A percentile compares a stretch with the other conserved stretches of the same genome.
Evolutionary conservation across 2,113 vertebrate genomes (phyloP).

Genomic region (Daphoenositta chrysoptera): DNA sequence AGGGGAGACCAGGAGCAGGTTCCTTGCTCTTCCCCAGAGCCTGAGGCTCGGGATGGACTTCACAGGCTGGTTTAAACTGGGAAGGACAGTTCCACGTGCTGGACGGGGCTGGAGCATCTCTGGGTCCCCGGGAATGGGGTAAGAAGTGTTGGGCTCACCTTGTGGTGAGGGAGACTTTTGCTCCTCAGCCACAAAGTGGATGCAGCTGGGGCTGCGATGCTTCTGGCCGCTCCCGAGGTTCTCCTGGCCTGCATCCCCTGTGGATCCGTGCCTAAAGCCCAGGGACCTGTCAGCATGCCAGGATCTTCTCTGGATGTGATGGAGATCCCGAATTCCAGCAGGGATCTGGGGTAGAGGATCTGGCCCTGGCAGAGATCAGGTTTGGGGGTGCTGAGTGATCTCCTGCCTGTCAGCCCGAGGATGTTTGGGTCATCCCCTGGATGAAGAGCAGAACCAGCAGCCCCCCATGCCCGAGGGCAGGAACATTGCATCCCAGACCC

Average conservation of each 20-base stretch:
- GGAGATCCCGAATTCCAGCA: neutral
- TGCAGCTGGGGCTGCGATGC: neutral
- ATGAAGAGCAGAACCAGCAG: neutral
- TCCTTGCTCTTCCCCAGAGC: neutral
- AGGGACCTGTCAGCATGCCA: neutral
- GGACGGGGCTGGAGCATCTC: neutral
- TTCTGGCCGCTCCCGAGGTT: neutral
- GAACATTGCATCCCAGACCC: neutral
- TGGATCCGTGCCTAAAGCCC: neutral
- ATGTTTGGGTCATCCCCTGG: neutral
- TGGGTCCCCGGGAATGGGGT: neutral
- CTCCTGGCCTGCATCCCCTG: rapidly evolving
- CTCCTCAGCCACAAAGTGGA: neutral
- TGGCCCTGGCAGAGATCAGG: neutral
- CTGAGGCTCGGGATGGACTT: neutral
- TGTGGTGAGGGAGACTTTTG: neutral
- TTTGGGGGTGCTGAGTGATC: too few species aligned
- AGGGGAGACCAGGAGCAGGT: neutral
- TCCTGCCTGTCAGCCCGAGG: neutral
- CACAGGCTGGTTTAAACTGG: rapidly evolving
- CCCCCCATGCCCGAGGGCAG: neutral
- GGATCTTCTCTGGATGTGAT: neutral
- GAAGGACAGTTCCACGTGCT: neutral
- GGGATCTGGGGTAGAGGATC: neutral
- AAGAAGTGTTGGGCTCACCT: neutral